Evolutionary conservation across 2,797 vertebrate genomes (phyloP), one percentile per base, ranked within the genome.

Genomic region (Lophura swinhoii): DNA sequence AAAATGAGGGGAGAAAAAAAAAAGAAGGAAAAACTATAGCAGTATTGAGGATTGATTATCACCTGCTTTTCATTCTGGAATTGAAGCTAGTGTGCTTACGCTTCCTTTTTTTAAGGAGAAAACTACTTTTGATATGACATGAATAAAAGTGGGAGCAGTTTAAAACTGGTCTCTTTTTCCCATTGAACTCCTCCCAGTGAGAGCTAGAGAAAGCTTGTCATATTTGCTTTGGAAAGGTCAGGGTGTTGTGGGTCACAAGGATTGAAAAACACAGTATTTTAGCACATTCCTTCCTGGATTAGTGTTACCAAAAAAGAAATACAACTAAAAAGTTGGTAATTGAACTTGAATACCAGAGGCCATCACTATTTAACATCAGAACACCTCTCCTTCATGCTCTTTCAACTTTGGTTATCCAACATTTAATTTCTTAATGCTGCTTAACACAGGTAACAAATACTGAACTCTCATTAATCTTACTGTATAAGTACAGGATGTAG

Each of bases 1-100:
- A 41, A 37, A 58, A 58, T 12, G 31, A 8, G 31, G 8, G 29
- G 29, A 9, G 5, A 51, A 28, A 28, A 80, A 80, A 23, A 91
- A 62, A 69, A 68, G 87, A 94, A 90, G 39, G 67, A 68, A 78
- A 95, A 60, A 59, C 76, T 13, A 87, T 46, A 74, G 26, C 59
- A 87, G 33, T 56, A 20, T 13, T 88, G 46, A 93, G 64, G 31
- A 35, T 55, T 63, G 80, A 64, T 56, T 76, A 39, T 39, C 46
- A 66, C 46, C 22, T 73, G 37, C 51, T 95, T 95, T 96, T 95
- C 48, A 86, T 82, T 90, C 81, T 87, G 51, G 22, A 56, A 76
- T 23, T 76, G 74, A 79, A 64, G 14, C 7, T 86, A 21, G 48
- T 81, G 85, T 81, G 37, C 17, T 13, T 31, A 69, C 31, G 31